These are phyloP conservation scores for Cinara cedri DNA, from an alignment of 2,888 invertebrate species.

Conservation along the genomic window DNA sequence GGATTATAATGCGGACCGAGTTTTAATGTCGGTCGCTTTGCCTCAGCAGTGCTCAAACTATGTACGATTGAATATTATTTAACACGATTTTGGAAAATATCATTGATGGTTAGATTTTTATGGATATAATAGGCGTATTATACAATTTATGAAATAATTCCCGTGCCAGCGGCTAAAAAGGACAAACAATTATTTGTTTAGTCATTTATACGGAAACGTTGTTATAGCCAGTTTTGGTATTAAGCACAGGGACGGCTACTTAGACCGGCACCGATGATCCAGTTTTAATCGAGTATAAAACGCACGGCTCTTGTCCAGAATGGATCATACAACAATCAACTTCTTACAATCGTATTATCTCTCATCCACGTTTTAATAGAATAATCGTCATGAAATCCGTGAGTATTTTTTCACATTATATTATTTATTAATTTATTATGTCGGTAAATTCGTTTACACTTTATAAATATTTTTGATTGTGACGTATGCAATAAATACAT, in stretches of 20 bases:
- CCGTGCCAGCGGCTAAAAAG: background rate
- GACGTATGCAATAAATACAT: too few relatives aligned
- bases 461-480: too few relatives aligned
- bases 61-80: background rate
- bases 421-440: background rate
- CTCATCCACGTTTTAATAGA: background rate
- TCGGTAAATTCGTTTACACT: background rate
- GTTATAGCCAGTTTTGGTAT: conserved; percentile 34
- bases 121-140: background rate
- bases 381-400: conserved; percentile 49
- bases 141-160: conserved; percentile 4
- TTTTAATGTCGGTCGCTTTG: background rate
- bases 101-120: too few relatives aligned
- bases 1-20: background rate
- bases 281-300: conserved; percentile 50
- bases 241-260: conserved; percentile 52
- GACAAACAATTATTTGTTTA: background rate
- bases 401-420: conserved; percentile 17
- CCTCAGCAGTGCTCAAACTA: conserved; percentile 14
- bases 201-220: conserved; percentile 25
- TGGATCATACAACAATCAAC: conserved; percentile 36
- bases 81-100: too few relatives aligned
- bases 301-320: background rate
- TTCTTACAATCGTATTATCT: conserved; percentile 14
- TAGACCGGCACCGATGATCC: conserved; percentile 36